A percentile compares a stretch with the other conserved stretches of the same genome.
Evolutionary conservation across 2,888 invertebrate genomes (phyloP).

Genomic region (Synanthedon tipuliformis): DNA sequence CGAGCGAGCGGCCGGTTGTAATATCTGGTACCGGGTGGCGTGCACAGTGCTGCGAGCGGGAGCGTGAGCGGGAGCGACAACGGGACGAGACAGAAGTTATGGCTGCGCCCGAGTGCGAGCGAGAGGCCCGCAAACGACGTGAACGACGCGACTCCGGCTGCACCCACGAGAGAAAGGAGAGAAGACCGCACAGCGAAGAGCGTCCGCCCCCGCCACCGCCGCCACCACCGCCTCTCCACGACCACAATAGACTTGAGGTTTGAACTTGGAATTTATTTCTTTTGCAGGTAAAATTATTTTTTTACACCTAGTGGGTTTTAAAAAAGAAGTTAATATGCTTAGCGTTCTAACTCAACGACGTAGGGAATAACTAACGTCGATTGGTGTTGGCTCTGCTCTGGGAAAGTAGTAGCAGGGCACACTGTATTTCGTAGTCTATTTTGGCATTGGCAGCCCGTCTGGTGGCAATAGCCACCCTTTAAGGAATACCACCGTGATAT

Average conservation of each 20-base stretch:
- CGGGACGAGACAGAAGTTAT: constrained; percentile 53
- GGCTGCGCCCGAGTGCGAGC: constrained; percentile 67
- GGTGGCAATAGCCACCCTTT: no score
- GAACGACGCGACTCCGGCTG: constrained; percentile 72
- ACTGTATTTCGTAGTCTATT: no score
- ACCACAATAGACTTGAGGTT: constrained; percentile 58
- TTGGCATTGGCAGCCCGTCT: no score
- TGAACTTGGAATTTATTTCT: constrained; percentile 1
- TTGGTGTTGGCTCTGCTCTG: no score
- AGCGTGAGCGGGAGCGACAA: constrained; percentile 23
- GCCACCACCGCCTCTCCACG: constrained; percentile 49
- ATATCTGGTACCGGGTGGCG: constrained; percentile 61
- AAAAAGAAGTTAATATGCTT: no score
- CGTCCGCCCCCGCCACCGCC: constrained; percentile 54
- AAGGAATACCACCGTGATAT: no score
- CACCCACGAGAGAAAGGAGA: constrained; percentile 59
- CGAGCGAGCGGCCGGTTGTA: constrained; percentile 59
- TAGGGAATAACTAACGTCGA: no score
- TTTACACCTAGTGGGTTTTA: no score
- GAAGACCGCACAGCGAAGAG: constrained; percentile 61
- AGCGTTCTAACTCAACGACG: no score
- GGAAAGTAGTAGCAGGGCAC: no score
- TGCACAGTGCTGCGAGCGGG: constrained; percentile 62
- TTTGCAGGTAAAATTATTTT: no score
- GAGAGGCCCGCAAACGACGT: constrained; percentile 72